Base-by-base conservation (phyloP, 1,140 invertebrate genomes). In the Phenacoccus solenopsis region DNA sequence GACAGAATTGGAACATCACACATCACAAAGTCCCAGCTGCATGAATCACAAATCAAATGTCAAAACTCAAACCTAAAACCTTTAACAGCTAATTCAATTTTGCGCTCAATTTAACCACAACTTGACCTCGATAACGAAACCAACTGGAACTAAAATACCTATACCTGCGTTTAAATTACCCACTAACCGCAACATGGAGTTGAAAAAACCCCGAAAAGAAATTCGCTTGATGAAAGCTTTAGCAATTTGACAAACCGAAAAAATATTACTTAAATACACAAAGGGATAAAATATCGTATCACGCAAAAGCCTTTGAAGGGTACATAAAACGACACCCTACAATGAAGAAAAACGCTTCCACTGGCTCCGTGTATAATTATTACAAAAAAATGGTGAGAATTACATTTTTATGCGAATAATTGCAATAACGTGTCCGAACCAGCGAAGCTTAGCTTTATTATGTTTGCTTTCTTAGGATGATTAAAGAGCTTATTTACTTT, bases 321-420 rank as follows among this genome's bases (percentile, higher is more conserved):
- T 49, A 49, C 5, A 49, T 49, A 49, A 49, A 49, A 49, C 38
- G 13, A 10, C 3, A 49, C 38, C 38, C 38, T 49, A 49, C 38
- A 49, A 49, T 49, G 38, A 49, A 49, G 38, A 49, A 49, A 49
- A 49, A 49, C 59, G 59, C 59, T 25, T 64, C 59, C 59, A 64
- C 38, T 64, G 59, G 59, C 59, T 64, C 59, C 25, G 59, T 49
- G 2, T 13, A 16, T 24, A 64, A 16, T 64, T 24, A 10, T 59
- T 64, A 24, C 59, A 64, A 64, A 64, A 64, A 25, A 64, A 64
- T 64, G 59, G 59, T 64, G 59, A 64, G 59, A 64, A 64, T 27
- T 64, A 25, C 25, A 25, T 25, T 64, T 27, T 64, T 64, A 64
- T 64, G 59, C 59, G 2, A 64, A 64, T 64, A 64, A 64, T 64